Evolutionary conservation across 2,113 vertebrate genomes (phyloP).

Genomic region (Indri indri): DNA sequence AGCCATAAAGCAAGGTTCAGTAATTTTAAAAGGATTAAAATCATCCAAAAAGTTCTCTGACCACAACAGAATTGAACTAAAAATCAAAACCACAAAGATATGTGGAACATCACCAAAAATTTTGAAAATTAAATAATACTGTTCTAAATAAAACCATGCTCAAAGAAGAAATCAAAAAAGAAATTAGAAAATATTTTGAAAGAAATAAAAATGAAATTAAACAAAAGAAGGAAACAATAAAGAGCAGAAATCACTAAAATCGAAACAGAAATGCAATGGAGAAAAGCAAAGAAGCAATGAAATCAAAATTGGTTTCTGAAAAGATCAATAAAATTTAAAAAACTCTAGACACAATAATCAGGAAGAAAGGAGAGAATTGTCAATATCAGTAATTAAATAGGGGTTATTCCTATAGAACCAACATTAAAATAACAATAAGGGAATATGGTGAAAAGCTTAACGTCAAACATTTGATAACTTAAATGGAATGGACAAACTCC

Average conservation of each 20-base stretch:
- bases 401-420: too few species aligned
- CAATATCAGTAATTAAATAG: too few species aligned
- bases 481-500: background rate
- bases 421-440: too few species aligned
- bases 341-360: too few species aligned
- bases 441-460: too few species aligned
- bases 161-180: background rate
- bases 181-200: background rate
- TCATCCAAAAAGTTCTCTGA: background rate
- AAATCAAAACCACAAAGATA: background rate
- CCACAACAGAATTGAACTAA: background rate
- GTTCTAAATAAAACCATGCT: background rate
- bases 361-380: too few species aligned
- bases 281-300: background rate
- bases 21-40: background rate
- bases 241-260: background rate
- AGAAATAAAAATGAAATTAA: background rate
- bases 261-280: background rate
- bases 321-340: background rate
- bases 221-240: background rate
- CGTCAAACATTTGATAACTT: background rate
- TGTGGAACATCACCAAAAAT: background rate
- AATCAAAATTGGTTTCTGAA: constrained; percentile 7
- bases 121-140: background rate
- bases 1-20: background rate